Evolutionary conservation across 2,888 invertebrate species (phyloP).

Genomic region (Miltochrista miniata): DNA sequence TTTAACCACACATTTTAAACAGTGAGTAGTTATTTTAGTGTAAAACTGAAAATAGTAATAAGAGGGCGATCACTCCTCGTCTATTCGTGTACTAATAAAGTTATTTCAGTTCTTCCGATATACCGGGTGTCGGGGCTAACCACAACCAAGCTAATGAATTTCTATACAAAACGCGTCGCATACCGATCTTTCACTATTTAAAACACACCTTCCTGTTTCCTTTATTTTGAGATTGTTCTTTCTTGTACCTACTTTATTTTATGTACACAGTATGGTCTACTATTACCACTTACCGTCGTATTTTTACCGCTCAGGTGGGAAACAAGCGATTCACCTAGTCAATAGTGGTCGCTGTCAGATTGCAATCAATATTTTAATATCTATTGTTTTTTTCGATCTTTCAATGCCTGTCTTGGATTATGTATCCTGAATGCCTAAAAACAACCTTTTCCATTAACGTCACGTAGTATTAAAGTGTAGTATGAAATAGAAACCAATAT

Average conservation of each 20-base stretch:
- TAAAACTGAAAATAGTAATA: slow-evolving; percentile 67
- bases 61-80: slow-evolving; percentile 73
- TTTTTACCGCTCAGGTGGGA: too few species aligned
- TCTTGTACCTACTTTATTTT: not conserved
- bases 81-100: slow-evolving; percentile 73
- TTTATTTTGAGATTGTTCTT: slow-evolving; percentile 1
- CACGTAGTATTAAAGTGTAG: too few species aligned
- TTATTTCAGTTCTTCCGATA: slow-evolving; percentile 70
- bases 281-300: too few species aligned
- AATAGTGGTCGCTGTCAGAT: too few species aligned
- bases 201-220: slow-evolving; percentile 13
- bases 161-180: slow-evolving; percentile 20
- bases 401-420: too few species aligned
- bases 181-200: slow-evolving; percentile 14
- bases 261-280: not conserved
- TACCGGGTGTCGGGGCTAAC: slow-evolving; percentile 38
- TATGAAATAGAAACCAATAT: too few species aligned
- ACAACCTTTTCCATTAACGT: too few species aligned
- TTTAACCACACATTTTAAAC: slow-evolving; percentile 42
- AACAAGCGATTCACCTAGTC: too few species aligned
- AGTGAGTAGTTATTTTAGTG: slow-evolving; percentile 52
- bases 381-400: too few species aligned
- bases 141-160: slow-evolving; percentile 30
- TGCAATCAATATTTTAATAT: too few species aligned
- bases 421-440: too few species aligned